Conservation (phyloP, 2,113 vertebrate species). For the Epinephelus moara region DNA sequence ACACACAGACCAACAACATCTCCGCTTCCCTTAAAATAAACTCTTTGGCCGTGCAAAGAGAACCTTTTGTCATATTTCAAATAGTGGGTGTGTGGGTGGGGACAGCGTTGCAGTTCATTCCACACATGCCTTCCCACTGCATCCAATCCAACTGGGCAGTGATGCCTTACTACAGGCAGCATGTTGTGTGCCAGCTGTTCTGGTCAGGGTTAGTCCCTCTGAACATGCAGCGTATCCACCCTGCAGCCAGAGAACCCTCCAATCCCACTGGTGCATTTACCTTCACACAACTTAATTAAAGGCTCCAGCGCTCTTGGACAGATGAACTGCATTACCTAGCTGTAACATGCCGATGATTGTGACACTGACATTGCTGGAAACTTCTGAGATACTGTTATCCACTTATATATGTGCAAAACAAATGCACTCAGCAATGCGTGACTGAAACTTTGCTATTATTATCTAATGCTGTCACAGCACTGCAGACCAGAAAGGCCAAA, state of each 20-base stretch:
- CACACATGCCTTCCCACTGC: conserved; percentile 63
- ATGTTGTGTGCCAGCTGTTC: conserved; percentile 50
- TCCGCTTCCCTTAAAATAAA: conserved; percentile 59
- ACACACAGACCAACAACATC: conserved; percentile 37
- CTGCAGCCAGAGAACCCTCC: background rate
- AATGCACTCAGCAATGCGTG: background rate
- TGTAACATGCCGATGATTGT: background rate
- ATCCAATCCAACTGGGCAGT: conserved; percentile 42
- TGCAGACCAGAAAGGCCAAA: background rate
- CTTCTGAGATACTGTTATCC: background rate
- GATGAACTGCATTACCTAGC: background rate
- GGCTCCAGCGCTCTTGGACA: background rate
- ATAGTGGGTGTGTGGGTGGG: conserved; percentile 63
- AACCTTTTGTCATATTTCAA: conserved; percentile 64
- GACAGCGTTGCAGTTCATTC: conserved; percentile 63
- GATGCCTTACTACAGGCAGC: conserved; percentile 51
- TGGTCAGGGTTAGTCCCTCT: conserved; percentile 8
- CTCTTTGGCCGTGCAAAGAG: conserved; percentile 11
- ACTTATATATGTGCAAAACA: background rate
- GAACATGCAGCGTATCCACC: conserved; percentile 23
- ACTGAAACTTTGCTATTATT: no score
- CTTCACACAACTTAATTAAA: background rate
- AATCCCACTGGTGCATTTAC: background rate
- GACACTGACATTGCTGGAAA: background rate
- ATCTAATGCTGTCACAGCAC: background rate